Evolutionary conservation across 92 coral and sea anemone species (phyloP).

Genomic region (Bergia puertoricense): DNA sequence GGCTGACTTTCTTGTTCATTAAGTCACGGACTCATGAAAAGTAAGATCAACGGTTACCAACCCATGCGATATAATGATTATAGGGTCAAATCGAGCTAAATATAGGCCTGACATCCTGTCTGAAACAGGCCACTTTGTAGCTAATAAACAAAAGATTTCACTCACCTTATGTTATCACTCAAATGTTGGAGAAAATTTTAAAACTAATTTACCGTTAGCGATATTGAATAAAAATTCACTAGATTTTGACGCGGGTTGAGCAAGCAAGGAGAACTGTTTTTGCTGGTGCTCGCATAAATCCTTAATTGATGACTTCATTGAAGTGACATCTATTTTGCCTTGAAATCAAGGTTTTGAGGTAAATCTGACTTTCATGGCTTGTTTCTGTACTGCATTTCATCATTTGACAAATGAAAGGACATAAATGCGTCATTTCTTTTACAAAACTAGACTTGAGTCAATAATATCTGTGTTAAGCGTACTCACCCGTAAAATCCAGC

Average conservation of each 20-base stretch:
- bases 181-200: background rate
- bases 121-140: background rate
- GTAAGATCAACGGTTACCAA: background rate
- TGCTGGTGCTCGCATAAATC: constrained; percentile 36
- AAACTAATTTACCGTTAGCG: background rate
- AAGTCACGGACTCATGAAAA: background rate
- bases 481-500: constrained; percentile 3
- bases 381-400: background rate
- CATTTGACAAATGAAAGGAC: background rate
- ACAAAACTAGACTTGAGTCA: background rate
- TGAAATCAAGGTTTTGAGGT: background rate
- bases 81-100: background rate
- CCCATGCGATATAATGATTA: constrained; percentile 1
- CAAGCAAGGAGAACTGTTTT: constrained; percentile 23
- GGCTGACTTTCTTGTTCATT: background rate
- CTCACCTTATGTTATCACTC: constrained; percentile 14
- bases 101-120: background rate
- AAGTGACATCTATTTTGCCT: constrained; percentile 13
- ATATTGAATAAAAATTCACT: constrained; percentile 6
- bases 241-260: constrained; percentile 30
- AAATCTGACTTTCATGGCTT: background rate
- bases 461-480: background rate
- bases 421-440: background rate
- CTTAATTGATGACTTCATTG: constrained; percentile 38
- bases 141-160: background rate